phyloP scores from a whole-genome alignment of 2,113 vertebrate genomes.

The Anoura caudifer region DNA sequence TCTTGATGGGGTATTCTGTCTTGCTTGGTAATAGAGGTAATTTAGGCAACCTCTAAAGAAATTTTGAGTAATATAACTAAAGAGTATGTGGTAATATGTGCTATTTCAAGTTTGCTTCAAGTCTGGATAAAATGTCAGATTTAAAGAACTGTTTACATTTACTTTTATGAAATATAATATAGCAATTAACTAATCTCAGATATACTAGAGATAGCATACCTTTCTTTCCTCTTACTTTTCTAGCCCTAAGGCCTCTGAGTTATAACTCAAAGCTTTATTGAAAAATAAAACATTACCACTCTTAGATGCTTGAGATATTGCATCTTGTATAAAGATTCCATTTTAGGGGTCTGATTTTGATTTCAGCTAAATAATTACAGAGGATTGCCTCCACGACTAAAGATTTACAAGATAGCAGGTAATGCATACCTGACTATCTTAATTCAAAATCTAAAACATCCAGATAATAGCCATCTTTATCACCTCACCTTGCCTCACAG shows the following conservation, averaged over 20 bases:
- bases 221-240: background rate
- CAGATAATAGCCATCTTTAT: constrained; percentile 69
- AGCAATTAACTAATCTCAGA: background rate
- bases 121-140: background rate
- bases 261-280: background rate
- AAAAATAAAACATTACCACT: background rate
- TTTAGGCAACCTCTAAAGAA: background rate
- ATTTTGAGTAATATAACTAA: constrained; percentile 7
- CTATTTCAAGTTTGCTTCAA: background rate
- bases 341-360: constrained; percentile 5
- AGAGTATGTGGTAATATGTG: background rate
- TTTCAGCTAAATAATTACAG: constrained; percentile 9
- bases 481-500: constrained; percentile 57
- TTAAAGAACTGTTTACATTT: background rate
- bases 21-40: background rate
- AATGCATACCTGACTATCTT: constrained; percentile 17
- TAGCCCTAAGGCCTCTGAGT: background rate
- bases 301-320: background rate
- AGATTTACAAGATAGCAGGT: constrained; percentile 23
- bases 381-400: background rate
- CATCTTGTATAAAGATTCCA: constrained; percentile 34
- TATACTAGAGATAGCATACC: background rate
- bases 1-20: background rate
- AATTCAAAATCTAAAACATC: constrained; percentile 50
- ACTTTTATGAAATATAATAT: constrained; percentile 17